phyloP scores from a whole-genome alignment of 2,797 vertebrate genomes.

The Paedocypris micromegethes region DNA sequence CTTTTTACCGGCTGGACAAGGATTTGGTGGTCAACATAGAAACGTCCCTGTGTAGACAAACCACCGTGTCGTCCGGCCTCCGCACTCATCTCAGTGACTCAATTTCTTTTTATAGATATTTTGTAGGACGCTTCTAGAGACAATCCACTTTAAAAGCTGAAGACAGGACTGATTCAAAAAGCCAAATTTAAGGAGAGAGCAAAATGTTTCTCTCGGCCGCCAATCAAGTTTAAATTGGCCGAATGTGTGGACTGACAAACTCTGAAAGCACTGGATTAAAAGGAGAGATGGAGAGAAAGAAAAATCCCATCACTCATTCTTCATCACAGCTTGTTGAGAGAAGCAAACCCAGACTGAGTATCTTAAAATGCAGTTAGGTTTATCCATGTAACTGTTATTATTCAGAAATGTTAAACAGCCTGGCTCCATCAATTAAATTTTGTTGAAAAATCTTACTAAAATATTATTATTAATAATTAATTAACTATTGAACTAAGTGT shows the following conservation, averaged over 20 bases:
- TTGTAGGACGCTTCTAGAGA: slow-evolving; percentile 12
- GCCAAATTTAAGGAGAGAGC: slow-evolving; percentile 37
- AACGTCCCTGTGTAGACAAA: slow-evolving; percentile 27
- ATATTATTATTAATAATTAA: too few relatives aligned
- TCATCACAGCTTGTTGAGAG: slow-evolving; percentile 25
- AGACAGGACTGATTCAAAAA: slow-evolving; percentile 30
- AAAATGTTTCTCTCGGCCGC: slow-evolving; percentile 28
- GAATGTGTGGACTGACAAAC: slow-evolving; percentile 26
- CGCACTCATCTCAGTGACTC: slow-evolving; percentile 55
- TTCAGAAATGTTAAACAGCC: too few relatives aligned
- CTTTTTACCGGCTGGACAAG: slow-evolving; percentile 46
- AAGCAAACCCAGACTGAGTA: background rate
- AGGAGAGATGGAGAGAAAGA: background rate
- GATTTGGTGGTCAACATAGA: slow-evolving; percentile 43
- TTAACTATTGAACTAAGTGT: too few relatives aligned
- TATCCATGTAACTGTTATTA: too few relatives aligned
- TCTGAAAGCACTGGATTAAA: slow-evolving; percentile 21
- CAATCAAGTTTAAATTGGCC: slow-evolving; percentile 17
- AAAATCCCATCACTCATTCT: slow-evolving; percentile 14
- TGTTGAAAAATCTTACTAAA: too few relatives aligned
- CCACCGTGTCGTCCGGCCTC: slow-evolving; percentile 2
- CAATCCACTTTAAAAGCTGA: slow-evolving; percentile 33
- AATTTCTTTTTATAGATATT: slow-evolving; percentile 47
- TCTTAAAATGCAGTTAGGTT: background rate
- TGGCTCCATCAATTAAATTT: too few relatives aligned